Evolutionary conservation across 1,140 invertebrate species (phyloP).

Genomic region (Nasonia giraulti): DNA sequence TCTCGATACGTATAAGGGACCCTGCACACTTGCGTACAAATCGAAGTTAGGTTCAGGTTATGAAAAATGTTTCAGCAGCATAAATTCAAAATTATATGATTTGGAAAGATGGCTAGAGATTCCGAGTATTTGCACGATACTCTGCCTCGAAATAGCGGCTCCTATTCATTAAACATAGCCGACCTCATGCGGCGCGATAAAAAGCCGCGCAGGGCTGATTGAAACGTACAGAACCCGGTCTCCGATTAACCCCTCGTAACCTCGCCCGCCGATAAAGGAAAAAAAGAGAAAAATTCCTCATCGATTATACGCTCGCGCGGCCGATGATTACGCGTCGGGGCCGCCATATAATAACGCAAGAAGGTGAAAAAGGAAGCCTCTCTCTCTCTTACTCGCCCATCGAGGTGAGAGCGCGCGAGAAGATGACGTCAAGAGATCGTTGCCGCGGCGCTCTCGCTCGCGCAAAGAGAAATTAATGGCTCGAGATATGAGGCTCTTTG

Average conservation of each 20-base stretch:
- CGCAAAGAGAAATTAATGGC: slow-evolving; percentile 43
- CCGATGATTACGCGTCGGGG: background rate
- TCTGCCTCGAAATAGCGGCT: too few relatives aligned
- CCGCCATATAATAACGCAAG: background rate
- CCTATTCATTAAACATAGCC: too few relatives aligned
- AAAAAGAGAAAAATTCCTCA: background rate
- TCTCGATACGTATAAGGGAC: too few relatives aligned
- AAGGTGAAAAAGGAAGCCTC: background rate
- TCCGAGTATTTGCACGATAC: too few relatives aligned
- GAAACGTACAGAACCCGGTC: slow-evolving; percentile 2
- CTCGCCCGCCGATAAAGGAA: background rate
- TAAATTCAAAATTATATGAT: too few relatives aligned
- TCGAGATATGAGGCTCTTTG: slow-evolving; percentile 29
- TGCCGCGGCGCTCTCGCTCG: background rate
- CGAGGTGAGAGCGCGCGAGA: background rate
- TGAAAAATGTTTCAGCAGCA: too few relatives aligned
- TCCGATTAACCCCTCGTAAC: slow-evolving; percentile 4
- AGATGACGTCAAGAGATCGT: slow-evolving; percentile 36
- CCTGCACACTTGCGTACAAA: too few relatives aligned
- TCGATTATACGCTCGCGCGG: background rate
- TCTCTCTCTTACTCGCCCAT: background rate
- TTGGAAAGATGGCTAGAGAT: too few relatives aligned
- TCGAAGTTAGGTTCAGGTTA: too few relatives aligned
- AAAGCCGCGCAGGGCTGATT: background rate
- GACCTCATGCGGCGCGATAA: background rate